phyloP scores from a whole-genome alignment of 2,797 vertebrate species.

The Tapirus indicus region DNA sequence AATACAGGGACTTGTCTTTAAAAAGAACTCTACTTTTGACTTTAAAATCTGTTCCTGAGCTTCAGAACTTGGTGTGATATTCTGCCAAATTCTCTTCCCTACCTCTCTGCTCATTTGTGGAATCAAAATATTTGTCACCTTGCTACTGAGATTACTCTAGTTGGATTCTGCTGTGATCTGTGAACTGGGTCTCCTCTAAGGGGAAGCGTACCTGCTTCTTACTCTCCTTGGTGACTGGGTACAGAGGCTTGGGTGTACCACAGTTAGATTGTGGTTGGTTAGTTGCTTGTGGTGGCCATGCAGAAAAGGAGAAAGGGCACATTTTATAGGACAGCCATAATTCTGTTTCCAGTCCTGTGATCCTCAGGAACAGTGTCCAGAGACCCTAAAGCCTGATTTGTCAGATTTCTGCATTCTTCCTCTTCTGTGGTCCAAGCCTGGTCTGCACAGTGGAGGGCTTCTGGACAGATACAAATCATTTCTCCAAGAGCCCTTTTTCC shows the following conservation, averaged over 20 bases:
- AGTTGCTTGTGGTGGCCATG: neutral
- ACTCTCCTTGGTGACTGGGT: neutral
- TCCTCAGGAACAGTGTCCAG: neutral
- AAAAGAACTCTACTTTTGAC: neutral
- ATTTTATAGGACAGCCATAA: neutral
- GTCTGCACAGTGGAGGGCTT: neutral
- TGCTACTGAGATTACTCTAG: neutral
- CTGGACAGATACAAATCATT: neutral
- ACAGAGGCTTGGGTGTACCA: neutral
- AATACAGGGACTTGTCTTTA: slow-evolving; percentile 40
- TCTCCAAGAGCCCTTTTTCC: neutral
- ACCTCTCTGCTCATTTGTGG: neutral
- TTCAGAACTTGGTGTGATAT: neutral
- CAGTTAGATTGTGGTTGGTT: neutral
- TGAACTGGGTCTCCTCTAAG: neutral
- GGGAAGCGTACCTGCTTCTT: neutral
- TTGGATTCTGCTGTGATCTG: neutral
- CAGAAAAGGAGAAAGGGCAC: neutral
- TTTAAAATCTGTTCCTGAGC: neutral
- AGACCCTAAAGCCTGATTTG: too few relatives aligned
- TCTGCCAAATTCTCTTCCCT: neutral
- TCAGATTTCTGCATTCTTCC: neutral
- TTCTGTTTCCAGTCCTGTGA: neutral
- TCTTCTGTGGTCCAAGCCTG: neutral
- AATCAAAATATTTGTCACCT: neutral